Base-by-base conservation (phyloP, 2,797 vertebrate genomes). In the Sphenopsis melanotis region DNA sequence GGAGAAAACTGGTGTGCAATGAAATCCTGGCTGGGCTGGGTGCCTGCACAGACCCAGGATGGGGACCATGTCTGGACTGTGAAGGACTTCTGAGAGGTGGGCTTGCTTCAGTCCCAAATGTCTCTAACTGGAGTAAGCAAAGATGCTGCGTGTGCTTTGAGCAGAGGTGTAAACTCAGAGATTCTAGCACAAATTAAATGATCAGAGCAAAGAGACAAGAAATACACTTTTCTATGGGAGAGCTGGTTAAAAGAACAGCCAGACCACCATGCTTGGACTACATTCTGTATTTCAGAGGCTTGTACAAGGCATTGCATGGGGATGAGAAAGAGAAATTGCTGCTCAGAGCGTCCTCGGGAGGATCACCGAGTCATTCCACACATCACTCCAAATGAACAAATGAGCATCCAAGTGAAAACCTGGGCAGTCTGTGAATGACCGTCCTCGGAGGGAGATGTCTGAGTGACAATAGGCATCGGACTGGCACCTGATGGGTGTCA, bases 61-160 rank as follows among this genome's bases (percentile, higher is more conserved):
- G 0, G 32, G 17, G 22, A 59, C 37, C 0, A 0, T 32, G 6
- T n/a, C 56, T 39, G 53, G 11, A n/a, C 29, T 14, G 30, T 39
- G 70, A 21, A 1, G 8, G 32, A 15, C 24, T 72, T 76, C 27
- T 15, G 36, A 71, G 66, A 3, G 5, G 21, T 27, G 24, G 8
- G 12, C 17, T 89, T 66, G 36, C 17, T 95, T 32, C 39, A 21
- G 2, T 11, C n/a, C 11, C 53, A 68, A 15, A 72, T 2, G 16
- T 15, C 41, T 66, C 36, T 23, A 37, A 37, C 10, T 9, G 5
- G 34, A 55, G 49, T 1, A 11, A 83, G 57, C 8, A 19, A 91
- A 79, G 60, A 41, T 57, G 37, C 37, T 47, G 46, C 5, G 1
- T 16, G 27, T 13, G 16, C 30, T 61, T 27, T 18, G 50, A 34